phyloP scores from a whole-genome alignment of 2,113 vertebrate genomes.

The Cichladusa arquata region DNA sequence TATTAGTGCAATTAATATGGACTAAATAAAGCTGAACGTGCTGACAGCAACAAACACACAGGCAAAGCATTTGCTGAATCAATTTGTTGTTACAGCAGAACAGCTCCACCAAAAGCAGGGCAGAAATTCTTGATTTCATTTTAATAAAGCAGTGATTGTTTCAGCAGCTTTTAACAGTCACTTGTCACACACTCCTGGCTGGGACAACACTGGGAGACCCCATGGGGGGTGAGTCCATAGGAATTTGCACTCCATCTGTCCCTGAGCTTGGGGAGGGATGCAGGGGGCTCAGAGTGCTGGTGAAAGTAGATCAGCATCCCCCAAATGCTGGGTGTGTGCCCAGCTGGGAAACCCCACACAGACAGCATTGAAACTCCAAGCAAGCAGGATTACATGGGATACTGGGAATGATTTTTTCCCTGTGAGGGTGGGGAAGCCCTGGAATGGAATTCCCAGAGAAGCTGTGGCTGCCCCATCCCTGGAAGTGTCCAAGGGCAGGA shows the following conservation, averaged over 20 bases:
- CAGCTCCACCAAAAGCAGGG: neutral
- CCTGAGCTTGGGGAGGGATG: neutral
- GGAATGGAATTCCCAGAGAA: neutral
- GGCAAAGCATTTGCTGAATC: neutral
- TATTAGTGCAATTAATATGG: neutral
- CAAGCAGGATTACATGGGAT: neutral
- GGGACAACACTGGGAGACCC: neutral
- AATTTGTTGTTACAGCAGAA: neutral
- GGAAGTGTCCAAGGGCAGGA: neutral
- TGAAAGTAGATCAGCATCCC: neutral
- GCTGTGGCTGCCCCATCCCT: neutral
- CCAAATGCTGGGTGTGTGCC: neutral
- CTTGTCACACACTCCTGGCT: neutral
- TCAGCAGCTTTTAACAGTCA: neutral
- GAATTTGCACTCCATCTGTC: neutral
- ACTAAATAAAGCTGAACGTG: neutral
- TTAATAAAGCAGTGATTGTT: neutral
- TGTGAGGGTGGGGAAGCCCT: rapidly evolving
- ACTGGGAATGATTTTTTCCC: rapidly evolving
- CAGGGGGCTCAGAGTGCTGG: neutral
- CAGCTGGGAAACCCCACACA: neutral
- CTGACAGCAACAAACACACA: neutral
- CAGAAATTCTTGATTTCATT: neutral
- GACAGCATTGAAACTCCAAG: neutral
- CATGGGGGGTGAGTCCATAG: rapidly evolving